phyloP scores from a whole-genome alignment of 2,797 vertebrate genomes.

The Sebastes wilsoni region DNA sequence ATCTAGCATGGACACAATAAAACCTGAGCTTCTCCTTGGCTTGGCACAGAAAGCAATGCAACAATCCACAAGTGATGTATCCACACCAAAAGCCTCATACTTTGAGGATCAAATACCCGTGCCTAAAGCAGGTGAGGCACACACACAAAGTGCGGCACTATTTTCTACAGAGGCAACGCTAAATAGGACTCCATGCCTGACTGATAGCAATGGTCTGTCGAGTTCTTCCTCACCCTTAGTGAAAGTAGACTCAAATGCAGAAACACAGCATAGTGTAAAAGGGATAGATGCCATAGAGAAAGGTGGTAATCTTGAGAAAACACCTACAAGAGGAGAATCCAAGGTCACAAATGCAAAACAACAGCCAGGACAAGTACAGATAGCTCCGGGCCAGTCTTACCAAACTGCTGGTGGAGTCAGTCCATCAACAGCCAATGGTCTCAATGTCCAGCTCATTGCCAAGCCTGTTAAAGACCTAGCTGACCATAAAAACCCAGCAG shows the following conservation, averaged over 20 bases:
- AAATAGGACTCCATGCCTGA: conserved; percentile 36
- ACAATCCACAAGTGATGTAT: conserved; percentile 67
- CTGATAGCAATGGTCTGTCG: conserved; percentile 41
- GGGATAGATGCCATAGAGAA: conserved; percentile 5
- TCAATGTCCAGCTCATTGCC: not conserved
- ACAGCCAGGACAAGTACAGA: conserved; percentile 10
- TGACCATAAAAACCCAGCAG: not conserved
- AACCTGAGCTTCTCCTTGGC: conserved; percentile 56
- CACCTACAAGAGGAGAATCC: not conserved
- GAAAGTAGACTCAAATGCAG: conserved; percentile 38
- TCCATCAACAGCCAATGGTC: not conserved
- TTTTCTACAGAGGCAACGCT: conserved; percentile 40
- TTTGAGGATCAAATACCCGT: conserved; percentile 70
- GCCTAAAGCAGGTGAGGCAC: conserved; percentile 74
- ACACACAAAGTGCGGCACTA: conserved; percentile 54
- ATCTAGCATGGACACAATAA: conserved; percentile 54
- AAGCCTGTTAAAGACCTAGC: conserved; percentile 5
- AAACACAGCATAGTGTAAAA: conserved; percentile 26
- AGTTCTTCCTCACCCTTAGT: conserved; percentile 36
- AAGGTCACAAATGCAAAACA: conserved; percentile 18
- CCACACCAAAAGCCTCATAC: conserved; percentile 66
- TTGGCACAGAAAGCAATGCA: conserved; percentile 65
- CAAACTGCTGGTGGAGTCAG: conserved; percentile 14
- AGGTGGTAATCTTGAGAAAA: conserved; percentile 23
- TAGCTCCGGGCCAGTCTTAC: not conserved